Base-by-base conservation (phyloP, 2,113 vertebrate genomes). In the Amphiprion percula region DNA sequence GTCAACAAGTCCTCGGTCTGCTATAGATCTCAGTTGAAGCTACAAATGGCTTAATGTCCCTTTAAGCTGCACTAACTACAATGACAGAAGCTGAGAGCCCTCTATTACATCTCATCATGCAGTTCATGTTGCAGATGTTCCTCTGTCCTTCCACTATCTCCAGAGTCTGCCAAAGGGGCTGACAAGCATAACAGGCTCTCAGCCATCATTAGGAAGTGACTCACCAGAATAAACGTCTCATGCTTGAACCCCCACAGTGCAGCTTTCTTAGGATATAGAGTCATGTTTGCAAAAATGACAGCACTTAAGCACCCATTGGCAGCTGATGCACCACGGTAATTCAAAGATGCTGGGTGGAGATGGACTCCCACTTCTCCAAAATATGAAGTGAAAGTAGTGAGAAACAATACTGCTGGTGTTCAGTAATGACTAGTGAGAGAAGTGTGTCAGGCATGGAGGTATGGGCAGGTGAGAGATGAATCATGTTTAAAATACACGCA, bases 191-290 rank as follows among this genome's bases (percentile, higher is more conserved):
- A 73, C 76, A 74, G 66, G 84, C 81, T 87, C 76, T 82, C 81
- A 86, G 69, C 52, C 79, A 71, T 82, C 86, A 90, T 87, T 85
- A 84, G 61, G 80, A 84, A 37, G 68, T 87, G 88, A 91, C 68
- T 92, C 88, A 90, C 67, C 65, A 72, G 46, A 71, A 68, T 52
- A 47, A 82, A 74, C 14, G 1, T 70, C 69, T 87, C 50, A 33
- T 62, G 70, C 44, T 28, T 61, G 44, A 80, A 72, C 68, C 65
- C 69, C 55, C 46, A 53, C 73, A 50, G 75, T 58, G 71, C 23
- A 66, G 67, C 54, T 77, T 75, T 77, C 37, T 69, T n/a, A 47
- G 60, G 60, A 75, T 80, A 85, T 54, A 72, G 58, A 74, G 71
- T 77, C 9, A 37, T 82, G 75, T 70, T 90, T 86, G 59, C 61